Conservation (phyloP, 2,797 vertebrate genomes). For the Notoglanidium macrostoma region DNA sequence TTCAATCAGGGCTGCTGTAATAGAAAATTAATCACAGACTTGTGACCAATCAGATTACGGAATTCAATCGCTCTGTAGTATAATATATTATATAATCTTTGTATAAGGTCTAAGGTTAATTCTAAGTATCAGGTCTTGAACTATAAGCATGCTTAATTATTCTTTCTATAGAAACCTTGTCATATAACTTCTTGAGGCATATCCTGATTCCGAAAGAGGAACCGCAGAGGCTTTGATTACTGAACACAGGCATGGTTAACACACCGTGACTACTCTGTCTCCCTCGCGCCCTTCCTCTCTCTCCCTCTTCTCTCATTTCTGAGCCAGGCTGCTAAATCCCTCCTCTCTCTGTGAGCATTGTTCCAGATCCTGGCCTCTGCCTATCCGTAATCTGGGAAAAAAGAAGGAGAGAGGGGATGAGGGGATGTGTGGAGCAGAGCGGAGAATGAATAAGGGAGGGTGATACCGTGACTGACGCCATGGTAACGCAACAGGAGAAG, state of each 20-base stretch:
- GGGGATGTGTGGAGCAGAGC: slow-evolving; percentile 11
- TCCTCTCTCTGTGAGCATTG: slow-evolving; percentile 62
- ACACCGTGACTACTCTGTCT: slow-evolving; percentile 63
- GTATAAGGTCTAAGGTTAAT: neutral
- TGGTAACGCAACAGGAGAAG: slow-evolving; percentile 56
- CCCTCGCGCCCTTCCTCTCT: neutral
- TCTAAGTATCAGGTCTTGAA: neutral
- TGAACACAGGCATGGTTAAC: slow-evolving; percentile 68
- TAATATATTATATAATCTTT: too few relatives aligned
- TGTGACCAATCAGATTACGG: neutral
- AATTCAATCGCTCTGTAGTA: neutral
- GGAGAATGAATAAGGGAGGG: slow-evolving; percentile 34
- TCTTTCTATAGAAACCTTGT: neutral
- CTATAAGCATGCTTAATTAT: neutral
- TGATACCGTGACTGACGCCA: slow-evolving; percentile 60
- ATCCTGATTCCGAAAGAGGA: slow-evolving; percentile 64
- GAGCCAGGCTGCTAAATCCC: slow-evolving; percentile 46
- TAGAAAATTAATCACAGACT: neutral
- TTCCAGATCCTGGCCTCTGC: slow-evolving; percentile 47
- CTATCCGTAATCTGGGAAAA: slow-evolving; percentile 62
- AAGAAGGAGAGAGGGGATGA: slow-evolving; percentile 23
- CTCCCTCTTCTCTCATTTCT: slow-evolving; percentile 55
- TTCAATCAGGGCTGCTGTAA: neutral
- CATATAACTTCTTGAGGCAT: slow-evolving; percentile 17
- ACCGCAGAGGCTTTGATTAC: slow-evolving; percentile 70